Conservation (phyloP, 1,140 invertebrate genomes). For the Nasonia giraulti region DNA sequence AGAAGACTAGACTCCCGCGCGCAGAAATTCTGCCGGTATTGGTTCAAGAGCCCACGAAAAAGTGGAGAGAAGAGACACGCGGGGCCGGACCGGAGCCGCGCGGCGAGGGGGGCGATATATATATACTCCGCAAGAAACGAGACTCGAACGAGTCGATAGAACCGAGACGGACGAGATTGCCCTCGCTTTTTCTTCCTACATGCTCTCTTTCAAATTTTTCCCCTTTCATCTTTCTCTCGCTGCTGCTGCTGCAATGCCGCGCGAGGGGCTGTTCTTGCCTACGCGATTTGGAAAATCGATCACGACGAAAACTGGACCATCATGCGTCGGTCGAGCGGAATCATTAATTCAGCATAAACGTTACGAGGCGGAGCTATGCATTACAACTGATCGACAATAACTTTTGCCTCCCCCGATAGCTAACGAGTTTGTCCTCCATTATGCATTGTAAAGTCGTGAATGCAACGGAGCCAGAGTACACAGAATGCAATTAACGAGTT, state of each 20-base stretch:
- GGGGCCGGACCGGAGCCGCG: background rate
- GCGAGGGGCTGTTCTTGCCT: no score
- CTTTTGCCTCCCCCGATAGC: background rate
- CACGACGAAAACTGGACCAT: no score
- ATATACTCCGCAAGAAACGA: slow-evolving; percentile 4
- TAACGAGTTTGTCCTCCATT: background rate
- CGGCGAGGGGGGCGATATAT: slow-evolving; percentile 31
- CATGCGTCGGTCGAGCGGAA: no score
- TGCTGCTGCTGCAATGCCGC: background rate
- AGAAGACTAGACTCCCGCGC: slow-evolving; percentile 56
- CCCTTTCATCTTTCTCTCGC: slow-evolving; percentile 11
- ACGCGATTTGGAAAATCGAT: background rate
- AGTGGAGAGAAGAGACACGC: slow-evolving; percentile 43
- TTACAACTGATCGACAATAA: background rate
- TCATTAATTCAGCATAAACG: no score
- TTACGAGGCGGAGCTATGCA: no score
- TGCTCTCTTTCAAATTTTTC: background rate
- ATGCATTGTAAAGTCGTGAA: background rate
- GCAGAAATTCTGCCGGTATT: slow-evolving; percentile 59
- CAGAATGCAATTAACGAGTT: background rate
- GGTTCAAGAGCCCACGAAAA: slow-evolving; percentile 59
- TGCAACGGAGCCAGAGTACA: background rate
- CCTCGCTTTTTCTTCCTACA: slow-evolving; percentile 46
- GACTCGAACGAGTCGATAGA: slow-evolving; percentile 57
- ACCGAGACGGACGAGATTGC: slow-evolving; percentile 61